Conservation (phyloP, 2,797 vertebrate species). For the Cirrhinus molitorella region DNA sequence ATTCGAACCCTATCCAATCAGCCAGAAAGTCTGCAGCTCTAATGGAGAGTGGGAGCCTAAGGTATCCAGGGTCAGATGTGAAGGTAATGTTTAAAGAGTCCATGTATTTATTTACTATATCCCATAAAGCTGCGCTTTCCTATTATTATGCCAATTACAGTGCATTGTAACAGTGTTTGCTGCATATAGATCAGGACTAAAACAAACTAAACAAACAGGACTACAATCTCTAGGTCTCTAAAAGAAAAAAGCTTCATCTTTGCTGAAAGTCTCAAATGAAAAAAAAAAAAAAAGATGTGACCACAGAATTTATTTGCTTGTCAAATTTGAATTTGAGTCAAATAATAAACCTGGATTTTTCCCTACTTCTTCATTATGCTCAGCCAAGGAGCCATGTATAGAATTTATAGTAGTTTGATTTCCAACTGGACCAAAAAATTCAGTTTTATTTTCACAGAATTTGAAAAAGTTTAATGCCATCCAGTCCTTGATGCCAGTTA, state of each 20-base stretch:
- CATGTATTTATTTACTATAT: not conserved
- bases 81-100: slow-evolving; percentile 45
- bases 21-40: slow-evolving; percentile 47
- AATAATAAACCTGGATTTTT: too few species aligned
- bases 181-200: too few species aligned
- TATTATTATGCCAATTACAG: too few species aligned
- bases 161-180: too few species aligned
- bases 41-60: slow-evolving; percentile 58
- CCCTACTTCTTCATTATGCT: too few species aligned
- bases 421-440: not conserved
- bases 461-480: not conserved
- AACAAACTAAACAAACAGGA: too few species aligned
- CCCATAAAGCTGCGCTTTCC: not conserved
- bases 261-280: not conserved
- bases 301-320: too few species aligned
- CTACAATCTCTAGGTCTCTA: too few species aligned
- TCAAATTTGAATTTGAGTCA: too few species aligned
- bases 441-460: not conserved
- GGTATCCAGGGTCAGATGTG: slow-evolving; percentile 56
- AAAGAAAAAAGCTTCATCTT: not conserved
- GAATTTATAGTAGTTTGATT: too few species aligned
- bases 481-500: not conserved
- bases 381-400: too few species aligned
- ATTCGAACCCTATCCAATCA: slow-evolving; percentile 56
- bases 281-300: not conserved